Percentiles rank a stretch among this genome's conserved stretches.
Evolutionary conservation across 2,797 vertebrate species (phyloP).

Genomic region (Rhadinocentrus ornatus): DNA sequence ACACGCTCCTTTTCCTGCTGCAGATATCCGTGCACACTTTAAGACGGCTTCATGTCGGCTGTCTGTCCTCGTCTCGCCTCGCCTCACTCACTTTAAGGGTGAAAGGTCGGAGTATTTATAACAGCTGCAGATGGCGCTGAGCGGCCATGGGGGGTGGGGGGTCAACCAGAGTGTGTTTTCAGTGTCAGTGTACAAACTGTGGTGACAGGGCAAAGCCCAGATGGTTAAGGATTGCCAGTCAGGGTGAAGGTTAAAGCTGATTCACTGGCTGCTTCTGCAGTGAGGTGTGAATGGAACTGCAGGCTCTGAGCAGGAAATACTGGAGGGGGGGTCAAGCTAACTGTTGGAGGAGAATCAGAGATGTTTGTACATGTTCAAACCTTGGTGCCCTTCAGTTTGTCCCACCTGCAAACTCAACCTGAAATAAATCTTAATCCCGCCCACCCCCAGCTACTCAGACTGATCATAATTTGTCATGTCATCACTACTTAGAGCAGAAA

Average conservation of each 20-base stretch:
- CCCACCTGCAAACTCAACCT: no score
- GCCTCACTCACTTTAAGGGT: no score
- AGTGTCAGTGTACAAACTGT: not conserved
- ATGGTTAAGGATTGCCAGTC: not conserved
- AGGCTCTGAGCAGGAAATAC: not conserved
- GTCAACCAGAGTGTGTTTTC: not conserved
- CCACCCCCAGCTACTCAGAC: not conserved
- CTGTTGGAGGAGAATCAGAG: no score
- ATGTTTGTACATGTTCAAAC: no score
- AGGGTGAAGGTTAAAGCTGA: not conserved
- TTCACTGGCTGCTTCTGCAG: not conserved
- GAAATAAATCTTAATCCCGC: no score
- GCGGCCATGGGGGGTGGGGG: not conserved
- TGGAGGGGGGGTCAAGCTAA: not conserved
- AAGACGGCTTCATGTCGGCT: not conserved
- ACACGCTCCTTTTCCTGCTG: not conserved
- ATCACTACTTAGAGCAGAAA: not conserved
- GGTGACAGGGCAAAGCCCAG: not conserved
- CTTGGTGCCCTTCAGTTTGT: no score
- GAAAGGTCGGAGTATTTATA: constrained; percentile 62
- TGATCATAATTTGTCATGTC: not conserved
- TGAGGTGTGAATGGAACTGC: not conserved
- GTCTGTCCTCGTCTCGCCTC: constrained; percentile 14
- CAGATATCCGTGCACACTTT: not conserved
- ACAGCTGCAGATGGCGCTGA: constrained; percentile 31